These are phyloP conservation scores for Patella pellucida DNA, from an alignment of 2,888 invertebrate species.

Conservation along the genomic window DNA sequence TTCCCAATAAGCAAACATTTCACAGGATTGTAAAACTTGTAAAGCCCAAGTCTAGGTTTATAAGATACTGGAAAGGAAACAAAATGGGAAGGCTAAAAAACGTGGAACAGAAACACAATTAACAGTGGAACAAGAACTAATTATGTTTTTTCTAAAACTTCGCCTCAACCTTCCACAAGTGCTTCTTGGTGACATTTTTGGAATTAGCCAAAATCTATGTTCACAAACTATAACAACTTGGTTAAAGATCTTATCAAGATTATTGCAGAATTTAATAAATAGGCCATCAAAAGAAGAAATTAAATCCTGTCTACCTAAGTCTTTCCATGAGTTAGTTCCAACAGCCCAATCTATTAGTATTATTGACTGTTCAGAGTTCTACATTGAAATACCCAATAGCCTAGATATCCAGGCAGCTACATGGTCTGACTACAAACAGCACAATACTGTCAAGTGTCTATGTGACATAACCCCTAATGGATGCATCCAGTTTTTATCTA, in stretches of 20 bases:
- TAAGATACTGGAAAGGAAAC: neutral
- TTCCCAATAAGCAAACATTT: neutral
- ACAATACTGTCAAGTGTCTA: slow-evolving; percentile 30
- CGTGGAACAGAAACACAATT: neutral
- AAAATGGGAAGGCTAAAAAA: too few species aligned
- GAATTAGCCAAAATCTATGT: neutral
- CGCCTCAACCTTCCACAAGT: neutral
- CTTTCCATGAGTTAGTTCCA: neutral
- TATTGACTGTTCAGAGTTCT: slow-evolving; percentile 35
- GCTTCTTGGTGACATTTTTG: neutral
- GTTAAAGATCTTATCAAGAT: too few species aligned
- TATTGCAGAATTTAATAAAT: neutral
- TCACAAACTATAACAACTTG: too few species aligned
- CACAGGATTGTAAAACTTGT: neutral
- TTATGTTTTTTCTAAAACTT: neutral
- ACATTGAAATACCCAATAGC: slow-evolving; percentile 23
- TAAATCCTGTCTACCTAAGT: neutral
- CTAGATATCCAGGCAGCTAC: slow-evolving; percentile 22
- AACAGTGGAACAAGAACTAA: neutral
- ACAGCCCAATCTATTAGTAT: neutral
- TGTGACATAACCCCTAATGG: slow-evolving; percentile 20
- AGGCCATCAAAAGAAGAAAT: neutral
- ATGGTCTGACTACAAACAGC: slow-evolving; percentile 29
- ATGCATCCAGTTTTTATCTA: too few species aligned
- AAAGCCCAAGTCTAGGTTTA: neutral